These are phyloP conservation scores for Pseudomyrmex gracilis DNA, from an alignment of 1,140 invertebrate species.

Conservation along the genomic window DNA sequence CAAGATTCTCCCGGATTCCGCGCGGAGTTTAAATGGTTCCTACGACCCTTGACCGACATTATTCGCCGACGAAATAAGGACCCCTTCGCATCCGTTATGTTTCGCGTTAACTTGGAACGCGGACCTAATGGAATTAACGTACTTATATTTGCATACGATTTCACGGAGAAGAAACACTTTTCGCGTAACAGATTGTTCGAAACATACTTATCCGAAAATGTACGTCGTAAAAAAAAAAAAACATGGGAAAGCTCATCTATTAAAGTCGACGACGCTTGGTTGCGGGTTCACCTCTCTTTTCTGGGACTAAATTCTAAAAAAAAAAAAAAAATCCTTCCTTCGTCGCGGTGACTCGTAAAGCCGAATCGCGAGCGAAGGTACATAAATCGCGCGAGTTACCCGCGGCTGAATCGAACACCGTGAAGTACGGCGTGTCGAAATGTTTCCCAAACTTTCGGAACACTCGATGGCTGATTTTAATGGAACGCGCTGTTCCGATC, in stretches of 20 bases:
- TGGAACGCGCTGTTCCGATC: slow-evolving; percentile 42
- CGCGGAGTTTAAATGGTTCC: slow-evolving; percentile 53
- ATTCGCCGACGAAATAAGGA: slow-evolving; percentile 40
- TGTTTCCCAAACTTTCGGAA: slow-evolving; percentile 35
- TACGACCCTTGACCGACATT: slow-evolving; percentile 57
- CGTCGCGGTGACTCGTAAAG: background rate
- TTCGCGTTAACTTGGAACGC: background rate
- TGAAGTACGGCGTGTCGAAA: slow-evolving; percentile 52
- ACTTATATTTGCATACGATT: background rate
- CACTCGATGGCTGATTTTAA: slow-evolving; percentile 42
- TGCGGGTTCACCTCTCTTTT: too few species aligned
- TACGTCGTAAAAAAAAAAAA: background rate
- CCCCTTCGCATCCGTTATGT: background rate
- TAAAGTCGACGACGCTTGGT: background rate
- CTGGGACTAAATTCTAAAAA: background rate
- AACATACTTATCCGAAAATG: background rate
- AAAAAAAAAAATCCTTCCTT: slow-evolving; percentile 14
- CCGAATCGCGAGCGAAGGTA: slow-evolving; percentile 8
- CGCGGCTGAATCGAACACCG: slow-evolving; percentile 37
- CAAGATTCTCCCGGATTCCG: slow-evolving; percentile 44
- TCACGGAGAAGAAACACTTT: background rate
- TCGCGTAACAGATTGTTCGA: background rate
- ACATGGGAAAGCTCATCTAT: too few species aligned
- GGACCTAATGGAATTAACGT: background rate
- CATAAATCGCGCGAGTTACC: slow-evolving; percentile 47